Evolutionary conservation across 2,888 invertebrate genomes (phyloP), one percentile per base, ranked within the genome.

Genomic region (Exocentrus adspersus): DNA sequence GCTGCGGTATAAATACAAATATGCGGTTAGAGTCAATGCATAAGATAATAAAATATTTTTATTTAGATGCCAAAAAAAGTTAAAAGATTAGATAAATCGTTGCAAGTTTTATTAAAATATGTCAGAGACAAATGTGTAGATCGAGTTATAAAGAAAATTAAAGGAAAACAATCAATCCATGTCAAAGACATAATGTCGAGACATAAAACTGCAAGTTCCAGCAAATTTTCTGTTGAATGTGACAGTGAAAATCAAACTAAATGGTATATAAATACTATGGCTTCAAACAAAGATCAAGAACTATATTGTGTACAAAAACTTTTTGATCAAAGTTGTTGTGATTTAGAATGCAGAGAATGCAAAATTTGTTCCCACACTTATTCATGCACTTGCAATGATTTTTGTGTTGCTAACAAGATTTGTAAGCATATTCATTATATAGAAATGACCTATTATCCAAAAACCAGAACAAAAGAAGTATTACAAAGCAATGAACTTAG

Each of bases 1-100:
- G 41, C 10, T 53, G 53, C 19, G 21, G 21, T 19, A 53, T 37
- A 41, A 53, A 53, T 17, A 53, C 53, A 17, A 53, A 53, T 41
- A 53, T 41, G 53, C 30, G 21, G 14, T 20, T 53, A 19, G 41
- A 41, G 17, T 19, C 19, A n/a, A 41, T 37, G 53, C 53, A 53
- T 24, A 37, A 41, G 19, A 30, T n/a, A 21, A 48, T 48, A 19
- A 48, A 48, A 20, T 48, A 48, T 48, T 14, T 16, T 53, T 53
- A 37, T 19, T n/a, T 41, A n/a, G 41, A 41, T 30, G 41, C n/a
- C 32, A 12, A 37, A 53, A 41, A 53, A 20, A 12, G 21, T 53
- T 17, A 53, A 53, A 53, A 20, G 41, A 16, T 20, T 41, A 14
- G 19, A 53, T 41, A 53, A 53, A 53, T 10, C 21, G n/a, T 48